A percentile compares a stretch with the other conserved stretches of the same genome.
phyloP scores from a whole-genome alignment of 2,797 vertebrate genomes.

The Chaunax sp. region DNA sequence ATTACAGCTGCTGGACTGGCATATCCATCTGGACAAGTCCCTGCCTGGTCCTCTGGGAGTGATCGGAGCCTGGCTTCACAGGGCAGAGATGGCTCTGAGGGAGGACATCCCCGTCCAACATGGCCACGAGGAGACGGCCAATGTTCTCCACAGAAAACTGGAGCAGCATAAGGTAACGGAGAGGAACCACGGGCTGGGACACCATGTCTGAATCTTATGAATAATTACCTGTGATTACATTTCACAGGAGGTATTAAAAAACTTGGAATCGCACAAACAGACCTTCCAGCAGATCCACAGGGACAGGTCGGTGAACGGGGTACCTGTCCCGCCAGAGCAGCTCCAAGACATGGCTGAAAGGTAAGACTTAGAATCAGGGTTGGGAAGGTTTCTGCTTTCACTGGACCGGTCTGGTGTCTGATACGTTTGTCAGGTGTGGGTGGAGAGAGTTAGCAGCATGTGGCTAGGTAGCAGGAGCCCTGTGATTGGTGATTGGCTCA shows the following conservation, averaged over 20 bases:
- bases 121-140: conserved; percentile 95
- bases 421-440: too few relatives aligned
- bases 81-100: conserved; percentile 91
- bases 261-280: conserved; percentile 92
- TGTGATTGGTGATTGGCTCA: too few relatives aligned
- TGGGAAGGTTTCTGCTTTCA: not conserved
- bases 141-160: conserved; percentile 90
- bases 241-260: conserved; percentile 93
- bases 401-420: too few relatives aligned
- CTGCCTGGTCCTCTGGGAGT: conserved; percentile 93
- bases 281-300: conserved; percentile 96
- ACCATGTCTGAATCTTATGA: too few relatives aligned
- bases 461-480: too few relatives aligned
- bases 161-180: conserved; percentile 95
- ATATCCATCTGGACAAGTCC: conserved; percentile 94
- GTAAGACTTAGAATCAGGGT: conserved; percentile 73
- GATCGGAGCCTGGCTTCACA: conserved; percentile 95
- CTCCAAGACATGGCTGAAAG: conserved; percentile 98
- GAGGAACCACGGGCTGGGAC: not conserved
- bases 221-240: conserved; percentile 1
- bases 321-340: conserved; percentile 94
- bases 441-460: too few relatives aligned
- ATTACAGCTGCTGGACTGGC: conserved; percentile 90
- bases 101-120: conserved; percentile 93
- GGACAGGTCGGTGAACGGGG: conserved; percentile 93